Base-by-base conservation (phyloP, 2,888 invertebrate species). In the Pantelozetes paolii region DNA sequence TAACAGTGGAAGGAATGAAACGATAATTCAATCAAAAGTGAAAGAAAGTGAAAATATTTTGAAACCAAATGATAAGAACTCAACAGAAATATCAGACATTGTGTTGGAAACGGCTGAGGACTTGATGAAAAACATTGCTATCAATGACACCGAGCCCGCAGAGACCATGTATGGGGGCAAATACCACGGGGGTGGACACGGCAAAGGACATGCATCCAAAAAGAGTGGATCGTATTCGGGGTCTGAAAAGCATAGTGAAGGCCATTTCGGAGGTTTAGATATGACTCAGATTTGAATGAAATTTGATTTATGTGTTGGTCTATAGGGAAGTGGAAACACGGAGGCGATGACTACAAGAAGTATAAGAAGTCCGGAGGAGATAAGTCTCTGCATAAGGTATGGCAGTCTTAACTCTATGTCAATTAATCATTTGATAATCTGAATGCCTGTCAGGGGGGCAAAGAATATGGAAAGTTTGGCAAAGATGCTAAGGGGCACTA, bases 401-500 rank as follows among this genome's bases (percentile, higher is more conserved):
- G 15, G n/a, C 62, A 26, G 5, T 54, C 18, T 48, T 48, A 3
- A 48, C 18, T 48, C n/a, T 9, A 11, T 48, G n/a, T 9, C 18
- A 13, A 15, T 15, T 57, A 57, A 23, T 57, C 57, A 26, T 28
- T 23, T 57, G 6, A 57, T 57, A 23, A 15, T 36, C 11, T 36
- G 36, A 36, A 36, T 36, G 5, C 36, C 5, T 36, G 11, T n/a
- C n/a, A 64, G 64, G 64, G 64, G 1, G 64, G 64, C 15, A 64
- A 64, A 36, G 64, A 64, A 20, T 64, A 64, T 32, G 64, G 64
- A 64, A 64, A 64, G n/a, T 64, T 36, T 36, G 64, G 64, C 3
- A 64, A 64, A 64, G 64, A 64, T 36, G 64, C 64, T 1, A 64
- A 64, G n/a, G 64, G 64, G n/a, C 64, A 64, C n/a, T 36, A 64